Conservation (phyloP, 2,797 vertebrate genomes). For the Epinephelus awoara region DNA sequence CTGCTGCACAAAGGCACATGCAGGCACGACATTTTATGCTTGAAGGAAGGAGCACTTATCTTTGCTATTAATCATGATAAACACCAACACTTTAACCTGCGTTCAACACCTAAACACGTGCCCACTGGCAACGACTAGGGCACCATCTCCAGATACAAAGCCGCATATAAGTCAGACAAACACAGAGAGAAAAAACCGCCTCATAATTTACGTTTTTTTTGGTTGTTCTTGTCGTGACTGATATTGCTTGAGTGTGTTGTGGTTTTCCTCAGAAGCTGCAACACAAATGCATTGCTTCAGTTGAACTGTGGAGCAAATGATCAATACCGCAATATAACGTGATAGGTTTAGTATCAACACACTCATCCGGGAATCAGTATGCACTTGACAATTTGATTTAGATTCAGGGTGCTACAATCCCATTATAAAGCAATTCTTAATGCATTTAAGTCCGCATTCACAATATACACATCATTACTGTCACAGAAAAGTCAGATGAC, state of each 20-base stretch:
- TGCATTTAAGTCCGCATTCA: neutral
- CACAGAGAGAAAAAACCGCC: neutral
- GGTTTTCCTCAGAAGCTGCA: neutral
- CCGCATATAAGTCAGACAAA: neutral
- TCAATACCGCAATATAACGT: neutral
- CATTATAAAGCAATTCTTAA: neutral
- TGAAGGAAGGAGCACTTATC: constrained; percentile 41
- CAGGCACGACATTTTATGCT: constrained; percentile 43
- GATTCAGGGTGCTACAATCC: neutral
- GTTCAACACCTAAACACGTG: neutral
- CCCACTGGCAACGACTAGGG: neutral
- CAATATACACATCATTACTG: neutral
- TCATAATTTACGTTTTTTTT: neutral
- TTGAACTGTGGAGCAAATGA: neutral
- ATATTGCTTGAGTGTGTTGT: neutral
- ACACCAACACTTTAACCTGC: constrained; percentile 8
- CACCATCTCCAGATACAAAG: neutral
- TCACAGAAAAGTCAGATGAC: no score
- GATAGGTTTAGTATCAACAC: neutral
- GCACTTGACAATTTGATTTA: neutral
- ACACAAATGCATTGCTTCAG: constrained; percentile 2
- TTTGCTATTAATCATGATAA: constrained; percentile 31
- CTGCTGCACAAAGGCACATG: constrained; percentile 49
- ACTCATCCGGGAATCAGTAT: neutral
- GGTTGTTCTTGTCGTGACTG: neutral